These are phyloP conservation scores for Aphelocoma coerulescens DNA, from an alignment of 2,113 vertebrate species.

Conservation along the genomic window DNA sequence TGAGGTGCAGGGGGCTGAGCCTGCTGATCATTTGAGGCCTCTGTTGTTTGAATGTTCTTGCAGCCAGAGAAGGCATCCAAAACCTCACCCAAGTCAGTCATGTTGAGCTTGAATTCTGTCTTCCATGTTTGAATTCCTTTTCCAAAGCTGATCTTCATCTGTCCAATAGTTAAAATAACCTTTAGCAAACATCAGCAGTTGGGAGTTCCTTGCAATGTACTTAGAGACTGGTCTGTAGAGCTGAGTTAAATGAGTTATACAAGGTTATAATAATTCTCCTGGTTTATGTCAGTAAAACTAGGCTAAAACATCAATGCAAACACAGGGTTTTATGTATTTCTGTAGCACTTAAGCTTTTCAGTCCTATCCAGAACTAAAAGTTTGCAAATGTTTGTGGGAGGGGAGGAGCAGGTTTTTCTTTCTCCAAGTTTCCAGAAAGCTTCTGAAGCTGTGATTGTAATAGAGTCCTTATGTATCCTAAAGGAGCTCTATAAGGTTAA, in stretches of 20 bases:
- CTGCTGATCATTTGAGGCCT: neutral
- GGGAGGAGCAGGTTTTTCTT: neutral
- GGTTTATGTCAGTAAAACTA: neutral
- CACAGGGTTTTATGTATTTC: neutral
- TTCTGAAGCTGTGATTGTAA: neutral
- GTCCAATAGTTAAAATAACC: neutral
- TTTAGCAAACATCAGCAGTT: neutral
- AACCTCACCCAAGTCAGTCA: neutral
- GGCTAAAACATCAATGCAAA: neutral
- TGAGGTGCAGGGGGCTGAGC: neutral
- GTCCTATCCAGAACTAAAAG: neutral
- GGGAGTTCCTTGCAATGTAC: neutral
- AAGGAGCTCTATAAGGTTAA: neutral
- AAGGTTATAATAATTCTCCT: neutral
- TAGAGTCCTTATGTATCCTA: neutral
- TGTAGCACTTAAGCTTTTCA: neutral
- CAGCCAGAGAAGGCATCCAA: neutral
- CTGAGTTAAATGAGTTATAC: neutral
- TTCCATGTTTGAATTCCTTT: neutral
- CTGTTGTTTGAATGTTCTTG: neutral
- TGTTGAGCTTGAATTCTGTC: neutral
- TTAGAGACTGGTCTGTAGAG: neutral
- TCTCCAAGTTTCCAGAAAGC: neutral
- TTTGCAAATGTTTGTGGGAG: neutral
- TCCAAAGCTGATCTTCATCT: neutral